phyloP scores from a whole-genome alignment of 2,888 invertebrate genomes.

The Euspilapteryx auroguttella region DNA sequence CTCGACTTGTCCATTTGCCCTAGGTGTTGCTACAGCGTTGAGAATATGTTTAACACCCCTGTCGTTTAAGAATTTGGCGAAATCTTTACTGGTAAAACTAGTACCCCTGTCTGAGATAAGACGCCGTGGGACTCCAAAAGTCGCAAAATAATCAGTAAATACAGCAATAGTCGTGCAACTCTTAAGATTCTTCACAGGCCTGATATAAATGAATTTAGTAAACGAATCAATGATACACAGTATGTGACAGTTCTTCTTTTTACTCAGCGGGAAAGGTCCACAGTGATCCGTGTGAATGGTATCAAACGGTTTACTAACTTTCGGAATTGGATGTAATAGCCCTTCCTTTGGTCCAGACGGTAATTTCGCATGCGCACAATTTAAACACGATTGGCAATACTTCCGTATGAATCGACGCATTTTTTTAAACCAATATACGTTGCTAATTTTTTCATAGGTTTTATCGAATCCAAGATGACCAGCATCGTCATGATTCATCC shows the following conservation, averaged over 20 bases:
- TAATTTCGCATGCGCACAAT: constrained; percentile 7
- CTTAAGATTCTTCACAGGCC: constrained; percentile 8
- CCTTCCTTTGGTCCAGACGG: constrained; percentile 6
- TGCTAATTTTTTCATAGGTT: constrained; percentile 6
- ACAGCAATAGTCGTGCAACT: constrained; percentile 3
- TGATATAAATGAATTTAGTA: constrained; percentile 10
- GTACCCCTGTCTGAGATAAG: constrained; percentile 6
- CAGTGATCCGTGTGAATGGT: constrained; percentile 9
- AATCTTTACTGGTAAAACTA: constrained; percentile 7
- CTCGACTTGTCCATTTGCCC: too few species aligned
- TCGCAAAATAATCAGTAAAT: constrained; percentile 5
- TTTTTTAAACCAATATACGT: constrained; percentile 9
- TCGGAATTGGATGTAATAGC: constrained; percentile 6
- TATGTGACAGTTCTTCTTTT: constrained; percentile 8
- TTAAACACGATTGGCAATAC: constrained; percentile 8
- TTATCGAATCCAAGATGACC: constrained; percentile 10
- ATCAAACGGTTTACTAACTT: constrained; percentile 6
- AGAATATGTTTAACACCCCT: constrained; percentile 6
- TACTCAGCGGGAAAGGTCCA: constrained; percentile 9
- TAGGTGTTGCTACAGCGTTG: constrained; percentile 1
- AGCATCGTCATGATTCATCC: constrained; percentile 8
- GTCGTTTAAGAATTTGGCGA: constrained; percentile 4
- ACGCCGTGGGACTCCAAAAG: constrained; percentile 4
- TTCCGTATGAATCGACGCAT: constrained; percentile 10
- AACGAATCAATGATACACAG: constrained; percentile 9